phyloP scores from a whole-genome alignment of 2,888 invertebrate species.

The Torymus aiolomorphi region DNA sequence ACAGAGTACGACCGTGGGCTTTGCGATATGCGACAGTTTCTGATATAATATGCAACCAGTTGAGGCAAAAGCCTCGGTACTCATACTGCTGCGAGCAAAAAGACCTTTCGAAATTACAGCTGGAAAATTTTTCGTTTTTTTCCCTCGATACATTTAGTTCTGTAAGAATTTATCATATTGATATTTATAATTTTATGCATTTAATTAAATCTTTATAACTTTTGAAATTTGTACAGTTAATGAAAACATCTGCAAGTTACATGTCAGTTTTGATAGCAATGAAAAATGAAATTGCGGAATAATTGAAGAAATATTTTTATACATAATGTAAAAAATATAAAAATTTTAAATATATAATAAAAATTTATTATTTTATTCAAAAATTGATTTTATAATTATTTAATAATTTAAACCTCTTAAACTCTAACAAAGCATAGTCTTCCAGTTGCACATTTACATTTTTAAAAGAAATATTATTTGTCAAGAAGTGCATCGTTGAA shows the following conservation, averaged over 20 bases:
- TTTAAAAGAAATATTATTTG: too few relatives aligned
- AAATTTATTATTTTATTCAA: too few relatives aligned
- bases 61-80: slow-evolving; percentile 57
- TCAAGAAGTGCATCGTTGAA: too few relatives aligned
- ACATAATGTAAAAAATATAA: too few relatives aligned
- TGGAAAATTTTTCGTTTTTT: slow-evolving; percentile 64
- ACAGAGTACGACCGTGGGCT: slow-evolving; percentile 60
- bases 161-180: slow-evolving; percentile 1
- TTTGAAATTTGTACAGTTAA: neutral
- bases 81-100: slow-evolving; percentile 59
- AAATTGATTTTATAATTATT: too few relatives aligned
- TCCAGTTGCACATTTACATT: too few relatives aligned
- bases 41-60: slow-evolving; percentile 61
- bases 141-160: slow-evolving; percentile 55
- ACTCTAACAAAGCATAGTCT: too few relatives aligned
- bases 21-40: slow-evolving; percentile 59
- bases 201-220: slow-evolving; percentile 25
- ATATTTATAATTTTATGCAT: neutral
- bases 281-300: neutral
- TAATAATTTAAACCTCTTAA: too few relatives aligned
- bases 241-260: slow-evolving; percentile 38
- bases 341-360: too few relatives aligned
- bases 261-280: slow-evolving; percentile 40
- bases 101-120: slow-evolving; percentile 63
- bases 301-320: too few relatives aligned